Evolutionary conservation across 2,888 invertebrate species (phyloP).

Genomic region (Papilio protenor): DNA sequence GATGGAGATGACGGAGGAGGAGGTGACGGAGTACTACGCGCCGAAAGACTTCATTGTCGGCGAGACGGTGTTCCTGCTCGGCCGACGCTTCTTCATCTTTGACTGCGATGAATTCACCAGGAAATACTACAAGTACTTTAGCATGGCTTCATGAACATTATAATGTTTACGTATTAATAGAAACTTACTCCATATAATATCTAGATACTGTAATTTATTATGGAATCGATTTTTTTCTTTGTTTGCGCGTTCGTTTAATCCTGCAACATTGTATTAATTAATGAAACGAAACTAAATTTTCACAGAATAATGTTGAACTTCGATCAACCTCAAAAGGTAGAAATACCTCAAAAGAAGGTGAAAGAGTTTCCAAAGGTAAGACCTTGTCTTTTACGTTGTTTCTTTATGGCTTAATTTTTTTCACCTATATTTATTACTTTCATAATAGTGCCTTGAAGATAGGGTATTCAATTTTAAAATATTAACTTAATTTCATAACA

Average conservation of each 20-base stretch:
- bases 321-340: slow-evolving; percentile 75
- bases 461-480: background rate
- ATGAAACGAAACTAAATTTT: slow-evolving; percentile 33
- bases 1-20: slow-evolving; percentile 88
- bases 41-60: slow-evolving; percentile 92
- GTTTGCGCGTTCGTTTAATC: background rate
- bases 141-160: no score
- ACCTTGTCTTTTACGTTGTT: background rate
- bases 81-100: slow-evolving; percentile 88
- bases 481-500: no score
- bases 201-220: background rate
- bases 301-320: slow-evolving; percentile 79
- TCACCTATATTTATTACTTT: background rate
- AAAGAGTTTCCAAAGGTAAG: slow-evolving; percentile 74
- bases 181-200: slow-evolving; percentile 43
- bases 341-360: slow-evolving; percentile 63
- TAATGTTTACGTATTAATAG: no score
- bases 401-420: background rate
- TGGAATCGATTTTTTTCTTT: background rate
- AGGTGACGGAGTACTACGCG: slow-evolving; percentile 90
- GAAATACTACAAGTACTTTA: slow-evolving; percentile 85
- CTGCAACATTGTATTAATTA: background rate
- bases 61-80: slow-evolving; percentile 87
- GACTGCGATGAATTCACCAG: slow-evolving; percentile 93
- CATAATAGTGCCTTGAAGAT: no score